Base-by-base conservation (phyloP, 2,113 vertebrate species). In the Pluvialis apricaria region DNA sequence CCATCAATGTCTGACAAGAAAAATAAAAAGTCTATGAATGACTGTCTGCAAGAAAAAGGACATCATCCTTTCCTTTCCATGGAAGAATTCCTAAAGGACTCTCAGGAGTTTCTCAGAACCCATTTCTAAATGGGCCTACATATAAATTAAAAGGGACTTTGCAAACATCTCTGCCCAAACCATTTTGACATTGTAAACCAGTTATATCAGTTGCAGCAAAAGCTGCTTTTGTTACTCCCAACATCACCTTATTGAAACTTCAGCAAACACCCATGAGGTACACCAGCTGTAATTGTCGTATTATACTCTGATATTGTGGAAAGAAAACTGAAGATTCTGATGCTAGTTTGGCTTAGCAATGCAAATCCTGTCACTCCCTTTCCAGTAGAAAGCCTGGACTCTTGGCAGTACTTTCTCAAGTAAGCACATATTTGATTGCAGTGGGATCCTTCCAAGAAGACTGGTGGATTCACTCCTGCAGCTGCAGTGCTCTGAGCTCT, bases 321-420 rank as follows among this genome's bases (percentile, higher is more conserved):
- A 87, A 89, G 77, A 96, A 95, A 89, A 91, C 13, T 58, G 73
- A 92, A 70, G 76, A 85, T 71, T 47, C 75, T 70, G 72, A 34
- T 61, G 54, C 6, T 82, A 52, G 6, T 72, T 94, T 95, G 77
- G 86, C 49, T 87, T 68, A 87, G 66, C 60, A 86, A 61, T 6
- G 3, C 45, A 92, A 91, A 82, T 34, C 29, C 61, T 70, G 83
- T 65, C 49, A 66, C 38, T 58, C 80, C 49, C 71, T 88, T 86
- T 83, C 71, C 45, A 69, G 28, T 16, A 55, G 76, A 75, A 89
- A 89, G 64, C 66, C 51, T 82, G 66, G 77, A 40, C 29, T 91
- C 36, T 87, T 95, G 92, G 81, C 89, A 95, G 78, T 55, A 61
- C 73, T 94, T 97, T 87, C 85, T 75, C 49, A 57, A 89, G 84